Evolutionary conservation across 2,113 vertebrate genomes (phyloP), one percentile per base, ranked within the genome.

Genomic region (Aix galericulata): DNA sequence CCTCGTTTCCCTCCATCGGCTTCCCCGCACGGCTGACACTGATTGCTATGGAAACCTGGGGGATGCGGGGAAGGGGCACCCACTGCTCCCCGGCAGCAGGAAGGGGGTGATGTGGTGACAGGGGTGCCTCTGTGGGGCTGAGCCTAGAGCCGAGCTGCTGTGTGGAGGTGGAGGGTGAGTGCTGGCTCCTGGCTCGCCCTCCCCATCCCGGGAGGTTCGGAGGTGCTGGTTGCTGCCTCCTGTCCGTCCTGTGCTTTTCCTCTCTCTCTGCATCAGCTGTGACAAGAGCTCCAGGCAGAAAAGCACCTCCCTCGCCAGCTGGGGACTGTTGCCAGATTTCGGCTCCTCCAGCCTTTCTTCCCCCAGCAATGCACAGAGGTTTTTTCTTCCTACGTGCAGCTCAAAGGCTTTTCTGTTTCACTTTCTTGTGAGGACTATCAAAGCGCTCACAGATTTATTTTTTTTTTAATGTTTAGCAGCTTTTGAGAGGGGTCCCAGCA

Each of bases 31-130:
- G 56, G 74, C 86, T 95, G 85, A 84, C 79, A 95, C 85, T 0
- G 15, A 96, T 95, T 88, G 91, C 95, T 95, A 97, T 93, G 95
- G 97, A 96, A 96, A 97, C 93, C 46, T 1, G 0, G 16, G 87
- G 77, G 64, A 85, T 63, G 74, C 0, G 0, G 87, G 76, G 60
- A 73, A 32, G n/a, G 50, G 63, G 44, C 52, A 69, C 29, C 26
- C 40, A 17, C 38, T 27, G 36, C 62, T 40, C 53, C 86, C 73
- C 68, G 1, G 3, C 63, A 76, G 76, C 13, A 0, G 69, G 31
- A 76, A 82, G 15, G 89, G 50, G 32, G 64, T 3, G 48, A 40
- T 36, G n/a, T n/a, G 46, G 15, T 0, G 0, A 67, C 42, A n/a
- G 68, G 79, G 59, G n/a, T 5, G 9, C 25, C 50, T 59, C 74